A percentile compares a stretch with the other conserved stretches of the same genome.
Evolutionary conservation across 2,797 vertebrate species (phyloP).

Genomic region (Enoplosus armatus): DNA sequence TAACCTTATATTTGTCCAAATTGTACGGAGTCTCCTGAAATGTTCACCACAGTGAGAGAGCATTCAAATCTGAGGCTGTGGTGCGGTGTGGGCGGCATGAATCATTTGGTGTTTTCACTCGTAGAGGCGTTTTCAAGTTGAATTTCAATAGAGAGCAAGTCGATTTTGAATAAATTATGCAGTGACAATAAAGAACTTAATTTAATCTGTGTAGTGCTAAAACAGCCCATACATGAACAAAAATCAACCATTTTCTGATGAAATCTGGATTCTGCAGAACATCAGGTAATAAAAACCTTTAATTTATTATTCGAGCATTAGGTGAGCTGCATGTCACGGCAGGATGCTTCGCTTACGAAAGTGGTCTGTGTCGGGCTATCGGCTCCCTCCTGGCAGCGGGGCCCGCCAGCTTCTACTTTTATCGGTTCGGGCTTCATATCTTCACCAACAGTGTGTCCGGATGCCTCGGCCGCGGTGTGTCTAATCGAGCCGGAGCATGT

Average conservation of each 20-base stretch:
- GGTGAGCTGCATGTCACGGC: background rate
- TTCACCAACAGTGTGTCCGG: slow-evolving; percentile 63
- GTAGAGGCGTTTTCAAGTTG: background rate
- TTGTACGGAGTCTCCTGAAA: background rate
- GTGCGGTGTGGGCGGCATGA: slow-evolving; percentile 27
- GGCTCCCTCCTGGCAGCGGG: background rate
- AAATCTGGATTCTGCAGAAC: background rate
- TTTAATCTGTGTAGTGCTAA: too few species aligned
- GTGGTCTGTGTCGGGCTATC: slow-evolving; percentile 17
- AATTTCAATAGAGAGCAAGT: slow-evolving; percentile 1
- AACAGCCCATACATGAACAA: background rate
- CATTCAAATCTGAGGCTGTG: background rate
- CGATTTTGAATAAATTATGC: background rate
- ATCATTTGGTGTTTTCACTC: slow-evolving; percentile 33
- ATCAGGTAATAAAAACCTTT: background rate
- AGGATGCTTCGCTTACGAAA: slow-evolving; percentile 13
- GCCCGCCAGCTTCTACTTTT: slow-evolving; percentile 30
- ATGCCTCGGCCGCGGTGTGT: slow-evolving; percentile 47
- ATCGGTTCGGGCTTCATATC: slow-evolving; percentile 65
- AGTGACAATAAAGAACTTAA: too few species aligned
- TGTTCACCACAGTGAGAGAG: background rate
- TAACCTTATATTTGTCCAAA: background rate
- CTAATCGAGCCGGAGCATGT: slow-evolving; percentile 76
- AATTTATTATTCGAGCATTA: background rate
- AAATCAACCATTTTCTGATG: background rate